Conservation (phyloP, 2,797 vertebrate species). For the Phaenicophaeus curvirostris region DNA sequence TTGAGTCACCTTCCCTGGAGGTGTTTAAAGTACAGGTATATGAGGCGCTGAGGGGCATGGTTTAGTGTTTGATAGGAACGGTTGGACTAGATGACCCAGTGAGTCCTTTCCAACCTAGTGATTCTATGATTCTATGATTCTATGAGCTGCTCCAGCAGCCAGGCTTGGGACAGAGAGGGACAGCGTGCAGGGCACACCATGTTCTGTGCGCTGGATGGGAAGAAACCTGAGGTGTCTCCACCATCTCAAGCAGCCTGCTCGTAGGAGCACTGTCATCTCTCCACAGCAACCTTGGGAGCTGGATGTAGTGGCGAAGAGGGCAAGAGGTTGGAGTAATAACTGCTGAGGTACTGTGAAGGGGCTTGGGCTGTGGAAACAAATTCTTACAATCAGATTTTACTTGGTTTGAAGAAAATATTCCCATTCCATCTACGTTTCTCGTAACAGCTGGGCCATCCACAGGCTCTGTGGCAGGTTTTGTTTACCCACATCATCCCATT, state of each 20-base stretch:
- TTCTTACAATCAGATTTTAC: background rate
- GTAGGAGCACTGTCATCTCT: background rate
- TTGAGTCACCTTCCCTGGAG: too few relatives aligned
- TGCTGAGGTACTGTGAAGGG: background rate
- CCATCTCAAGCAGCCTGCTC: background rate
- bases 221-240: background rate
- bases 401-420: background rate
- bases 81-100: too few relatives aligned
- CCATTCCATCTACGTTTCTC: background rate
- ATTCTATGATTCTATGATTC: too few relatives aligned
- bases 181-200: background rate
- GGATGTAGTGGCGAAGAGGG: background rate
- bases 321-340: background rate
- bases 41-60: too few relatives aligned
- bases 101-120: too few relatives aligned
- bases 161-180: background rate
- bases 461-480: background rate
- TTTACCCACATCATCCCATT: background rate
- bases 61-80: too few relatives aligned
- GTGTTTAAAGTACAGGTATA: too few relatives aligned
- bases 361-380: background rate
- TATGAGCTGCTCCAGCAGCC: background rate
- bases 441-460: background rate
- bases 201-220: background rate
- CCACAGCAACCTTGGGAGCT: background rate